Percentiles rank a stretch among this genome's conserved stretches.
Conservation (phyloP, 1,140 invertebrate species). For the Habropoda laboriosa region DNA sequence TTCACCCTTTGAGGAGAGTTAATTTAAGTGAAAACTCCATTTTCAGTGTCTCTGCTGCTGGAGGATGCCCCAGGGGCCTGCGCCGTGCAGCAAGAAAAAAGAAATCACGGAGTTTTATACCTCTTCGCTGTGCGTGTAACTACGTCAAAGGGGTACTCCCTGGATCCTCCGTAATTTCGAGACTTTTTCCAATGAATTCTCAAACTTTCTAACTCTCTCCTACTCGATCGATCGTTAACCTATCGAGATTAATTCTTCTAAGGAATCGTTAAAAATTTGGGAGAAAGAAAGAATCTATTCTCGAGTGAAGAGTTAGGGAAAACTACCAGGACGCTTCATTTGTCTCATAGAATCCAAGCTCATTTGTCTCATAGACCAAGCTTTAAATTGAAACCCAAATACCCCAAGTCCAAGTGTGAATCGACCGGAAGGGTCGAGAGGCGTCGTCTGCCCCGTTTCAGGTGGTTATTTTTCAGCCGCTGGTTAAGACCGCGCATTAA, state of each 20-base stretch:
- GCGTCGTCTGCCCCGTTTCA: constrained; percentile 32
- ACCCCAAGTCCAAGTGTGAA: constrained; percentile 20
- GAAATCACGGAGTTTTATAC: constrained; percentile 46
- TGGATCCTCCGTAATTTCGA: not conserved
- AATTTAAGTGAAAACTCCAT: constrained; percentile 66
- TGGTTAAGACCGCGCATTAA: constrained; percentile 3
- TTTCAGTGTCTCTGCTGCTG: constrained; percentile 52
- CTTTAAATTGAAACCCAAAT: constrained; percentile 60
- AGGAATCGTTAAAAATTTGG: constrained; percentile 17
- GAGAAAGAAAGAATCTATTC: constrained; percentile 46
- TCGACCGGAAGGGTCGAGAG: constrained; percentile 20
- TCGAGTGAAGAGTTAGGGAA: constrained; percentile 8
- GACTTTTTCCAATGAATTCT: not conserved
- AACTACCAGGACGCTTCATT: constrained; percentile 39
- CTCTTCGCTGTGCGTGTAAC: constrained; percentile 14
- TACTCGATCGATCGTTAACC: not conserved
- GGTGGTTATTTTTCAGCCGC: constrained; percentile 44
- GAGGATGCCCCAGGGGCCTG: constrained; percentile 11
- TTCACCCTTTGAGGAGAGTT: constrained; percentile 54
- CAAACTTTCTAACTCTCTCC: not conserved
- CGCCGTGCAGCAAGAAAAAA: constrained; percentile 31
- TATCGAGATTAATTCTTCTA: constrained; percentile 41
- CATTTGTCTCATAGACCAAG: too few relatives aligned
- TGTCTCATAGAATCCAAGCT: too few relatives aligned
- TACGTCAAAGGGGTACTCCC: not conserved